These are phyloP conservation scores for Mus musculus DNA, from an alignment of 2,113 vertebrate genomes.

Conservation along the genomic window GRCm39 chr8:106079501-106080000, in stretches of 20 bases:
- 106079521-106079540: too few species aligned
- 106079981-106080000: neutral
- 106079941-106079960: neutral
- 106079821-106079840: conserved; percentile 11
- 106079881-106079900: neutral
- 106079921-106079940: conserved; percentile 16
- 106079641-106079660: conserved; percentile 32
- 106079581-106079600: too few species aligned
- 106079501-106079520: too few species aligned
- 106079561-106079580: too few species aligned
- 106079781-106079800: conserved; percentile 52
- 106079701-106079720: neutral
- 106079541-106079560: too few species aligned
- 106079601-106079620: neutral
- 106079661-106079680: conserved; percentile 43
- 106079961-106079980: neutral
- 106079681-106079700: conserved; percentile 45
- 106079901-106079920: neutral
- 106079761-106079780: conserved; percentile 22
- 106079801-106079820: neutral
- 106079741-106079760: conserved; percentile 18
- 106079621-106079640: conserved; percentile 53
- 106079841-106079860: conserved; percentile 25
- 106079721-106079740: neutral
- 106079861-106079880: neutral